Percentiles rank a stretch among this genome's conserved stretches.
phyloP scores from a whole-genome alignment of 2,888 invertebrate genomes.

The Ophion costatus region DNA sequence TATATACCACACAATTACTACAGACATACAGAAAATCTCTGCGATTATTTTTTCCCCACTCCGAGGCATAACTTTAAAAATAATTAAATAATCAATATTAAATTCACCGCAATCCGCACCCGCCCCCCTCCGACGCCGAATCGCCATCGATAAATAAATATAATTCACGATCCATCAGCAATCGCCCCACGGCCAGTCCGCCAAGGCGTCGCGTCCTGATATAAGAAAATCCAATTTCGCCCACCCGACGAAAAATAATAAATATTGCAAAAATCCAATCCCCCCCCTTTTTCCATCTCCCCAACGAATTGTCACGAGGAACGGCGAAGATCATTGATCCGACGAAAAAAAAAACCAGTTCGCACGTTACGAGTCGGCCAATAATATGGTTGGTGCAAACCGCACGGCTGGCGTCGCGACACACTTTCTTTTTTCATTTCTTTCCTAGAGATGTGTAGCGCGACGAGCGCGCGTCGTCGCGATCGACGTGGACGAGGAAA shows the following conservation, averaged over 20 bases:
- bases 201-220: too few species aligned
- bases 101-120: too few species aligned
- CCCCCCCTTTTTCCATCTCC: not conserved
- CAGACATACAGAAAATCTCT: too few species aligned
- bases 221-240: too few species aligned
- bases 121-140: too few species aligned
- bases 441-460: slow-evolving; percentile 51
- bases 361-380: not conserved
- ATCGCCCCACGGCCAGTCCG: too few species aligned
- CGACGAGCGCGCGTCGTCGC: slow-evolving; percentile 29
- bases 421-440: slow-evolving; percentile 55
- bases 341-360: slow-evolving; percentile 1
- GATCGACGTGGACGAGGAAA: slow-evolving; percentile 49
- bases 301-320: not conserved
- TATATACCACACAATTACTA: too few species aligned
- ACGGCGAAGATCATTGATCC: not conserved
- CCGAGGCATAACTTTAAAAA: too few species aligned
- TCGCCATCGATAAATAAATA: too few species aligned
- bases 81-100: too few species aligned
- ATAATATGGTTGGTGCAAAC: slow-evolving; percentile 4
- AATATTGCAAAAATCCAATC: slow-evolving; percentile 8
- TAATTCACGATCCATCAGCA: too few species aligned
- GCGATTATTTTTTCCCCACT: too few species aligned
- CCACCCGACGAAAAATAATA: not conserved
- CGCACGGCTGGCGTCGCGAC: slow-evolving; percentile 42